Conservation (phyloP, 2,797 vertebrate species). For the Cygnus olor region DNA sequence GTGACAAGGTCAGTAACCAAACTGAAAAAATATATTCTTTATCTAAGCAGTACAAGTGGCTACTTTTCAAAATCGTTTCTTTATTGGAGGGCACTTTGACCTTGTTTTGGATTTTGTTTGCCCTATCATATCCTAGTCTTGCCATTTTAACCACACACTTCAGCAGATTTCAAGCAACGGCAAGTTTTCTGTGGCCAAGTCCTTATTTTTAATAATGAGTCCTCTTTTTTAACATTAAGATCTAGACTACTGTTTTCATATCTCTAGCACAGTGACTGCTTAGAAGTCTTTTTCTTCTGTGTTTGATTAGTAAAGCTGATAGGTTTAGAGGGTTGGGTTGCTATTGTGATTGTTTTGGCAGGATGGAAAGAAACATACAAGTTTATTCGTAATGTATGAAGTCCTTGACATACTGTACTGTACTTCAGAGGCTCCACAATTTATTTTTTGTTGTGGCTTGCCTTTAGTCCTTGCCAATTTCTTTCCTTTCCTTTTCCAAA, state of each 20-base stretch:
- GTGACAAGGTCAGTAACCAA: not conserved
- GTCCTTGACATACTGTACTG: slow-evolving; percentile 3
- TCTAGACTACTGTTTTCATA: not conserved
- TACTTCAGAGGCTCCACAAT: slow-evolving; percentile 6
- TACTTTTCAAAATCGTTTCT: slow-evolving; percentile 7
- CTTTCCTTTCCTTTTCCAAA: slow-evolving; percentile 41
- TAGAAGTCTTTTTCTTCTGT: not conserved
- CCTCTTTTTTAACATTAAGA: not conserved
- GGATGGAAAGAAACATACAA: not conserved
- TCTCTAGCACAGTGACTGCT: not conserved
- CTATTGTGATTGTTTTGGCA: slow-evolving; percentile 15
- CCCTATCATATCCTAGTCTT: not conserved
- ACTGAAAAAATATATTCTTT: not conserved
- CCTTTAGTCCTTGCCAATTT: slow-evolving; percentile 26
- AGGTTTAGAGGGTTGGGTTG: not conserved
- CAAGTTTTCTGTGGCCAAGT: not conserved
- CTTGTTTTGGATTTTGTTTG: slow-evolving; percentile 26
- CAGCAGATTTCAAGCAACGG: not conserved
- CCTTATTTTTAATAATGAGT: not conserved
- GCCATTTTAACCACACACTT: not conserved
- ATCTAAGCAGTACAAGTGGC: not conserved
- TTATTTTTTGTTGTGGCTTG: not conserved
- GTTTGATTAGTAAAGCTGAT: not conserved
- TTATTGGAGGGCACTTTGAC: slow-evolving; percentile 33
- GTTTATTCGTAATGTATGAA: slow-evolving; percentile 48